Percentiles rank a stretch among this genome's conserved stretches.
phyloP scores from a whole-genome alignment of 1,140 invertebrate genomes.

The Zaprionus nigranus region DNA sequence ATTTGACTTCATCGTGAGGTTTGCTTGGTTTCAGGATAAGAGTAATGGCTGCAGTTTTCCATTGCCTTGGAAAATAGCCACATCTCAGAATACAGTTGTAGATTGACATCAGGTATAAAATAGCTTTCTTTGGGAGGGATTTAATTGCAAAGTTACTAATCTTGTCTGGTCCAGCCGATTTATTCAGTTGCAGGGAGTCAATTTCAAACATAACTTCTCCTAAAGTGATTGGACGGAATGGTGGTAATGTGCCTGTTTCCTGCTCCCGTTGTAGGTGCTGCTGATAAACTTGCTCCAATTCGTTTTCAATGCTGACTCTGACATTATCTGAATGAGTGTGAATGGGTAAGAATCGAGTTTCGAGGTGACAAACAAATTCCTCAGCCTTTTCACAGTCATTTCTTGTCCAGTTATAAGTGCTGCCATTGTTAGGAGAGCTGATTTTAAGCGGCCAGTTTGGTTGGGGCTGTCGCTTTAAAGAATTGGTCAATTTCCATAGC shows the following conservation, averaged over 20 bases:
- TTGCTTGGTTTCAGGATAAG: too few species aligned
- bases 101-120: too few species aligned
- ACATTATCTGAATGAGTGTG: too few species aligned
- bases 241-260: not conserved
- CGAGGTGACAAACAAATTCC: not conserved
- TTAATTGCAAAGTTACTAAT: constrained; percentile 10
- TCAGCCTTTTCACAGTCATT: constrained; percentile 21
- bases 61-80: too few species aligned
- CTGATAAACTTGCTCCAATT: too few species aligned
- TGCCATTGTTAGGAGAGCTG: not conserved
- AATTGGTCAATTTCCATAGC: constrained; percentile 8
- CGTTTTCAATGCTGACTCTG: too few species aligned
- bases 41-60: too few species aligned
- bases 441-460: not conserved
- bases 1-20: too few species aligned
- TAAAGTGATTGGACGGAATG: not conserved
- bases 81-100: too few species aligned
- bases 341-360: too few species aligned
- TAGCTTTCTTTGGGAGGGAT: not conserved
- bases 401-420: constrained; percentile 1
- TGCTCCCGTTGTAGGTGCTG: not conserved
- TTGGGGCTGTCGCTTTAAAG: constrained; percentile 1
- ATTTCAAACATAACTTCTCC: not conserved
- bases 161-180: constrained; percentile 10
- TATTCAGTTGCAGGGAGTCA: not conserved